Evolutionary conservation across 2,113 vertebrate species (phyloP), one percentile per base, ranked within the genome.

Genomic region (Corythornis vintsioides): DNA sequence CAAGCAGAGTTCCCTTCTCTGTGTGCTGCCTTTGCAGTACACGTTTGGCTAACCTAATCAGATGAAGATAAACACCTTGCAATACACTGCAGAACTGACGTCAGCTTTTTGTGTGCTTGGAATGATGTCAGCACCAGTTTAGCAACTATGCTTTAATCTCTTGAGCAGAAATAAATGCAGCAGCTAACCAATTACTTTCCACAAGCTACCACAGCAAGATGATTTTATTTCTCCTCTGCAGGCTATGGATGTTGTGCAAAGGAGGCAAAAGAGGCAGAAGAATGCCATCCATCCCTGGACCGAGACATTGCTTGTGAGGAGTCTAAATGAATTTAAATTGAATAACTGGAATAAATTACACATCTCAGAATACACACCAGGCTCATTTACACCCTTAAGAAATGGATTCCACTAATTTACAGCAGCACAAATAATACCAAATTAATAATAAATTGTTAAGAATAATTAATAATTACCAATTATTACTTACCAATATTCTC

Each of bases 21-120:
- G 29, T 74, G 60, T 16, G 21, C 74, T 80, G 70, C 63, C 83
- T 89, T 78, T 43, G 31, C 86, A 73, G 38, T 12, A 26, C 4
- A 22, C 6, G 0, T 67, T 93, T 90, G 61, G 56, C 83, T 74
- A 92, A 78, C 69, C 91, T 96, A 94, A 95, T 95, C 94, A 94
- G 88, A 93, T 90, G 88, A 52, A 95, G 94, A 95, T 93, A 95
- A 96, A 92, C 93, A 95, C 86, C 92, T 95, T 94, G 94, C 89
- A 52, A 77, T 38, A 64, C 11, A 60, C 45, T 38, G 63, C 42
- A 56, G n/a, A 72, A 75, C 90, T 84, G 77, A 95, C 52, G 60
- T 82, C 92, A 95, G 90, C 81, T 95, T 95, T 92, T 88, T 94
- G 89, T 84, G 67, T 48, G 56, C 67, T 94, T 77, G 84, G 52